Percentiles rank a stretch among this genome's conserved stretches.
Conservation (phyloP, 1,140 invertebrate genomes). For the Drosophila tropicalis region DNA sequence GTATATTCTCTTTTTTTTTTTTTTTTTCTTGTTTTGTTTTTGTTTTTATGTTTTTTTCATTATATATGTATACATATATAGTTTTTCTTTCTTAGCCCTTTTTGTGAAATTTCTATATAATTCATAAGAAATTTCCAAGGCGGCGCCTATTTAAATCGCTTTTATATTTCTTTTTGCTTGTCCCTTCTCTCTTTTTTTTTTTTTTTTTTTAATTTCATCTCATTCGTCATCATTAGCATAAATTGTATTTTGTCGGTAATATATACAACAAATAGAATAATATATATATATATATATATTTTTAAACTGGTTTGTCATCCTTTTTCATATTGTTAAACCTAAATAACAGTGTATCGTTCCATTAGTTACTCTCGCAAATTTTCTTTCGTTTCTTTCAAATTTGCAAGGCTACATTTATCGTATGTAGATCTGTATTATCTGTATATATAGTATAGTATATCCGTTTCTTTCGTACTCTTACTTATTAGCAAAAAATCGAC, state of each 20-base stretch:
- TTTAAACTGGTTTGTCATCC: conserved; percentile 20
- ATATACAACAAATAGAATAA: not conserved
- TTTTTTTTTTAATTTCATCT: not conserved
- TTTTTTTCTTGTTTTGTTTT: not conserved
- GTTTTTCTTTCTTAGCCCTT: not conserved
- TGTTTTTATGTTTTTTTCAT: not conserved
- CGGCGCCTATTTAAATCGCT: conserved; percentile 1
- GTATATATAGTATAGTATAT: conserved; percentile 35
- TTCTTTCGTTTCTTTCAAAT: not conserved
- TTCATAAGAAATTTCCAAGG: not conserved
- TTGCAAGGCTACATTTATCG: not conserved
- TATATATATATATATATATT: conserved; percentile 12
- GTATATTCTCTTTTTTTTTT: not conserved
- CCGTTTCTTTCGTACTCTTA: conserved; percentile 39
- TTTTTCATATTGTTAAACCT: conserved; percentile 39
- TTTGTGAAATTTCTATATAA: not conserved
- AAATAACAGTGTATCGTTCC: conserved; percentile 43
- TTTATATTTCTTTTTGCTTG: not conserved
- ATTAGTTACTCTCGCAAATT: not conserved
- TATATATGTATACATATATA: not conserved
- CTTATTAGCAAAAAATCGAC: conserved; percentile 81
- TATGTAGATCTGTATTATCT: conserved; percentile 24
- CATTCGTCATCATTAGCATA: conserved; percentile 8
- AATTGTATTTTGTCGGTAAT: conserved; percentile 9
- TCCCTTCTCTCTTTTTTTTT: not conserved